Evolutionary conservation across 2,888 invertebrate species (phyloP).

Genomic region (Nymphalis urticae): DNA sequence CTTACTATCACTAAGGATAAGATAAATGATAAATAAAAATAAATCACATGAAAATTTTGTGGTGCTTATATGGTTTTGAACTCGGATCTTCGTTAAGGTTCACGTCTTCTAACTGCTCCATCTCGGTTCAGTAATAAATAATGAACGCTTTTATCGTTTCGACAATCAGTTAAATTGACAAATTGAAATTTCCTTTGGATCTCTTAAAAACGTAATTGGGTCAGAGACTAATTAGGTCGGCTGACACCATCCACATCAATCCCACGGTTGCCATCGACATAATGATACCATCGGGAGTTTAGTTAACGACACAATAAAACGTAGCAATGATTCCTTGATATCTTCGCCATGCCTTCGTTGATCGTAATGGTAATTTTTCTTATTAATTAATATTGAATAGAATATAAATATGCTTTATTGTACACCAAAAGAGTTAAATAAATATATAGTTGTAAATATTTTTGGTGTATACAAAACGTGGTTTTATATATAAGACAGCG

Average conservation of each 20-base stretch:
- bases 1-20: too few relatives aligned
- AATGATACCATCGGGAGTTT: slow-evolving; percentile 67
- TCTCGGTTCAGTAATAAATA: background rate
- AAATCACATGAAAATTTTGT: too few relatives aligned
- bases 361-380: slow-evolving; percentile 34
- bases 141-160: background rate
- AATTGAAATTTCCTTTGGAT: slow-evolving; percentile 21
- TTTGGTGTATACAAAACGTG: too few relatives aligned
- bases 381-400: slow-evolving; percentile 8
- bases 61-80: too few relatives aligned
- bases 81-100: too few relatives aligned
- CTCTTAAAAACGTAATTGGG: slow-evolving; percentile 67
- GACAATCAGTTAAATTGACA: slow-evolving; percentile 28
- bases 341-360: slow-evolving; percentile 42
- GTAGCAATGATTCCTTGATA: slow-evolving; percentile 46
- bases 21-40: too few relatives aligned
- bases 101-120: too few relatives aligned
- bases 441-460: too few relatives aligned
- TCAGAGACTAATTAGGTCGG: slow-evolving; percentile 74
- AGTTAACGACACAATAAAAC: slow-evolving; percentile 58
- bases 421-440: too few relatives aligned
- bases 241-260: slow-evolving; percentile 61
- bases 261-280: slow-evolving; percentile 64
- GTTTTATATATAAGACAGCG: too few relatives aligned
- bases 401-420: too few relatives aligned